These are phyloP conservation scores for Oreohelix idahoensis DNA, from an alignment of 1,140 invertebrate species.

Conservation along the genomic window DNA sequence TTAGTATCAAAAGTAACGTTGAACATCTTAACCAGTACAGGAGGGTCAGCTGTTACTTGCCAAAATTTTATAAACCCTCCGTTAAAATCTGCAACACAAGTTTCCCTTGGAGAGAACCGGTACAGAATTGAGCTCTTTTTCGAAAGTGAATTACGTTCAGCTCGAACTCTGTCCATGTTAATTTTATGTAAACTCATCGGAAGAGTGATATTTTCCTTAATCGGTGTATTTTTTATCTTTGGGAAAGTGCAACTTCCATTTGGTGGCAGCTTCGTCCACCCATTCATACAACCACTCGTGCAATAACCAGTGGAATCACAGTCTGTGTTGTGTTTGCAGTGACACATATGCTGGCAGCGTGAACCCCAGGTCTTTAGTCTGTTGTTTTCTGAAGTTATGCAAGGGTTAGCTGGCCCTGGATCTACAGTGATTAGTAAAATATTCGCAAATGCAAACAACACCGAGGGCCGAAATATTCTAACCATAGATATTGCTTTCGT, in stretches of 20 bases:
- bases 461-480: too few species aligned
- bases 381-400: not conserved
- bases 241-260: not conserved
- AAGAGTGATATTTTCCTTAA: not conserved
- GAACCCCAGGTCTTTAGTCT: not conserved
- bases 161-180: not conserved
- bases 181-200: not conserved
- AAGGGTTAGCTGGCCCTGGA: not conserved
- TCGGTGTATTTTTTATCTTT: not conserved
- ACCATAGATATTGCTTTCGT: too few species aligned
- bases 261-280: not conserved
- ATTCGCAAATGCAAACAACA: too few species aligned
- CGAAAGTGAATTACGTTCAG: not conserved
- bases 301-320: not conserved
- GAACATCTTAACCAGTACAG: not conserved
- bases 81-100: not conserved
- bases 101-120: not conserved
- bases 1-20: not conserved
- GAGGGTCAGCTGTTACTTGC: not conserved
- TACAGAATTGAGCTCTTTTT: not conserved
- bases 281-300: not conserved
- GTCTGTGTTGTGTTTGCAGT: not conserved
- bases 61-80: not conserved
- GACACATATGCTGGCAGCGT: not conserved
- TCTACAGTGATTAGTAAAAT: too few species aligned